Evolutionary conservation across 2,797 vertebrate species (phyloP), one percentile per base, ranked within the genome.

Genomic region (Sus cebifrons): DNA sequence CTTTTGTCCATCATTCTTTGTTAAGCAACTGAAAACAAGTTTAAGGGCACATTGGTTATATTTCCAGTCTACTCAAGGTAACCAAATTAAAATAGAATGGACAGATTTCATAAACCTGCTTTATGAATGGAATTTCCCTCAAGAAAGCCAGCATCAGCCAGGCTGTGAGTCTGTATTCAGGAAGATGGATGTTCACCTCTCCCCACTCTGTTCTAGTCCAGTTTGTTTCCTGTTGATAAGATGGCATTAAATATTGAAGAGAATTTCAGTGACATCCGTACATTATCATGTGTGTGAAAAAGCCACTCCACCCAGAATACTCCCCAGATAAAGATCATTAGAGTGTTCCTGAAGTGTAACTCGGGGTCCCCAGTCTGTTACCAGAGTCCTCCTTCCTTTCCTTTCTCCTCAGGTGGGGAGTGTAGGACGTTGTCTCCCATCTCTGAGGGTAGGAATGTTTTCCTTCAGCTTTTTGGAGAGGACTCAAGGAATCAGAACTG

Each of bases 11-110:
- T 36, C 29, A 56, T 58, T 93, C n/a, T 65, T 90, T 95, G 81
- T 75, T 27, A 92, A 86, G 75, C 29, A 86, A 56, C 49, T 73
- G 20, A 91, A 82, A 89, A 85, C 44, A 65, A 78, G 25, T 65
- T 64, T 32, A 60, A 77, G 12, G 27, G 78, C 49, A 88, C 8
- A 6, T 89, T 82, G 91, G 27, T 94, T 90, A 75, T 17, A 56
- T 3, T 81, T 86, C 36, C 62, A 71, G 25, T 29, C 36, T 90
- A 68, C 54, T 78, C 27, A 75, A 62, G 16, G 44, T 90, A 64
- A 95, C 23, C 25, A 86, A 70, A 56, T 96, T 92, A 77, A 97
- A 91, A 89, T 29, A 54, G 78, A 83, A 60, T 52, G 62, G 54
- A 54, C 6, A 49, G n/a, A 68, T 95, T 90, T 94, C 36, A 52